A percentile compares a stretch with the other conserved stretches of the same genome.
phyloP scores from a whole-genome alignment of 2,113 vertebrate species.

The Tamias sibiricus region DNA sequence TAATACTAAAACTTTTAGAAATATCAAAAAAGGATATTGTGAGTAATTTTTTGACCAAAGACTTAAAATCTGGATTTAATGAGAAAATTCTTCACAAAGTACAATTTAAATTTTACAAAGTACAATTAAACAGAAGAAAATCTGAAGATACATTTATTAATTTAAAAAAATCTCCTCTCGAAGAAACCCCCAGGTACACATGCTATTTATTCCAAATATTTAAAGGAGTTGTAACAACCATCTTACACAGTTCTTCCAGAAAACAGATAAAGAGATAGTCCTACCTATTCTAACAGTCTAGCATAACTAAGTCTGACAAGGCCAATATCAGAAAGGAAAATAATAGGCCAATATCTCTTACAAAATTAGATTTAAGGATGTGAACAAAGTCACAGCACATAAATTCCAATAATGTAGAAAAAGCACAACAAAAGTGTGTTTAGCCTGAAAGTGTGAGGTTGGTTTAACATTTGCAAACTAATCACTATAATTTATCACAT shows the following conservation, averaged over 20 bases:
- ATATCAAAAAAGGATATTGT: not conserved
- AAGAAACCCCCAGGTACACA: not conserved
- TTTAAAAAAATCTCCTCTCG: not conserved
- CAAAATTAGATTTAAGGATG: not conserved
- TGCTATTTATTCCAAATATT: not conserved
- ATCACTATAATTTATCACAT: not conserved
- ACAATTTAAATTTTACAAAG: not conserved
- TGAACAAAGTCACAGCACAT: not conserved
- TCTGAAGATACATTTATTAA: not conserved
- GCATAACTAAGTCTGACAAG: not conserved
- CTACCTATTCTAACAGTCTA: not conserved
- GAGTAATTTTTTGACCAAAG: not conserved
- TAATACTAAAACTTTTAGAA: not conserved
- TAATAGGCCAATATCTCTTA: not conserved
- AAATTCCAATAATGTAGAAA: not conserved
- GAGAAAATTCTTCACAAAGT: not conserved
- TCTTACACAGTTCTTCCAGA: not conserved
- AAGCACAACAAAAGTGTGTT: not conserved
- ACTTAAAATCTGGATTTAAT: not conserved
- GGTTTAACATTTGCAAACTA: not conserved
- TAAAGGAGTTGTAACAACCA: not conserved
- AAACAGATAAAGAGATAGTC: not conserved
- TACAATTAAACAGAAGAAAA: not conserved
- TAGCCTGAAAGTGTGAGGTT: not conserved
- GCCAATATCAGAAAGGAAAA: not conserved